Evolutionary conservation across 1,140 invertebrate genomes (phyloP).

Genomic region (Aricia agestis): DNA sequence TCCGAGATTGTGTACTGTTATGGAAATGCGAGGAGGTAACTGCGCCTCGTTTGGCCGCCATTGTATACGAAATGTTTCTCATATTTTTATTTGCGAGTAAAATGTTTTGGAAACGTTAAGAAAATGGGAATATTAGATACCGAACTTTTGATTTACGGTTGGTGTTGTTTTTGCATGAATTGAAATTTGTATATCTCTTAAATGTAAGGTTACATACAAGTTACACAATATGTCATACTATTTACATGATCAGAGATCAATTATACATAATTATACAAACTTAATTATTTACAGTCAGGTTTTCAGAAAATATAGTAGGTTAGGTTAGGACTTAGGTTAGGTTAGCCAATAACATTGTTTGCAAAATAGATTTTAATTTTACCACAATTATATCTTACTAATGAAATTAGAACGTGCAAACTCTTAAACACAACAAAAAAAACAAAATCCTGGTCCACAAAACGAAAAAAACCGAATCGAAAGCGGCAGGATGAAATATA

Average conservation of each 20-base stretch:
- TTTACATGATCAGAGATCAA: no score
- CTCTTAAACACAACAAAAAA: background rate
- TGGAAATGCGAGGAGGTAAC: slow-evolving; percentile 46
- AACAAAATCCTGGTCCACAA: background rate
- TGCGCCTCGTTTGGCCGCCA: slow-evolving; percentile 40
- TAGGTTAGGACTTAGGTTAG: no score
- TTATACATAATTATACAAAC: no score
- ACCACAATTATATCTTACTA: no score
- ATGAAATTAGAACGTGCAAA: background rate
- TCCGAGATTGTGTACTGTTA: slow-evolving; percentile 52
- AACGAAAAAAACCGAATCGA: background rate
- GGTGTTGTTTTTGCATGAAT: no score
- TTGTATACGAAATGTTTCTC: slow-evolving; percentile 30
- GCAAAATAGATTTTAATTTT: no score
- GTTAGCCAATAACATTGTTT: no score
- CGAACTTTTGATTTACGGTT: background rate
- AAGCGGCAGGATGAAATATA: background rate
- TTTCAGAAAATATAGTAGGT: no score
- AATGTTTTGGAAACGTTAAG: background rate
- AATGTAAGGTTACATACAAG: no score
- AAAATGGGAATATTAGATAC: background rate
- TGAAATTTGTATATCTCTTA: no score
- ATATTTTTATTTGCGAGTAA: slow-evolving; percentile 15
- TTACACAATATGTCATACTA: no score
- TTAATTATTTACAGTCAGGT: no score